phyloP scores from a whole-genome alignment of 2,113 vertebrate genomes.

The Trachemys scripta region DNA sequence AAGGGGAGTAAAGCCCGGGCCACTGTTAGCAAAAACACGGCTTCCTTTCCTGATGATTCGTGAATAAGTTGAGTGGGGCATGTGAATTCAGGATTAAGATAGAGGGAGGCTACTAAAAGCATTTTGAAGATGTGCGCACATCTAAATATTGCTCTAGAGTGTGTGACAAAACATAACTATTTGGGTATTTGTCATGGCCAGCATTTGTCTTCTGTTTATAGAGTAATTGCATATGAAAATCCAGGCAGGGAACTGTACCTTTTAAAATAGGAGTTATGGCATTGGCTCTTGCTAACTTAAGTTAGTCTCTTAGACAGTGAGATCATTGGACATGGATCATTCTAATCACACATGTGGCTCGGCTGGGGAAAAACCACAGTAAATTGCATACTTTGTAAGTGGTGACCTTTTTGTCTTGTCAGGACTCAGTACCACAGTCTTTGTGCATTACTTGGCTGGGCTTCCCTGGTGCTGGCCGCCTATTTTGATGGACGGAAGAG shows the following conservation, averaged over 20 bases:
- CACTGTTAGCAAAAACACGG: neutral
- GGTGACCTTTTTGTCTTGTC: neutral
- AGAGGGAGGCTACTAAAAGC: neutral
- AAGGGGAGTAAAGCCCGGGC: neutral
- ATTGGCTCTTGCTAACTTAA: slow-evolving; percentile 26
- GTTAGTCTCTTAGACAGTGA: slow-evolving; percentile 18
- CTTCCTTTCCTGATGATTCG: neutral
- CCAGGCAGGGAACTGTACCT: neutral
- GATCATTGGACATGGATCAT: neutral
- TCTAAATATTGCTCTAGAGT: slow-evolving; percentile 1
- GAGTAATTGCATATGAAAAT: slow-evolving; percentile 15
- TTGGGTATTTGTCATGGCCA: neutral
- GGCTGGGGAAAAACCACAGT: neutral
- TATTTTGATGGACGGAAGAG: neutral
- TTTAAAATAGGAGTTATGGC: neutral
- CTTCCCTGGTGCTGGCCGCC: neutral
- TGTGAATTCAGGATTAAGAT: neutral
- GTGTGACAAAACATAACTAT: neutral
- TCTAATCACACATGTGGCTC: neutral
- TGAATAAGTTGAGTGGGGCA: neutral
- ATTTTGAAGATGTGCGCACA: neutral
- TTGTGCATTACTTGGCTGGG: too few species aligned
- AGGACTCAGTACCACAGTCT: too few species aligned
- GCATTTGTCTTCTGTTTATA: neutral
- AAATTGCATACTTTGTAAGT: slow-evolving; percentile 7